Evolutionary conservation across 2,797 vertebrate genomes (phyloP).

Genomic region (Nannoperca obscura): DNA sequence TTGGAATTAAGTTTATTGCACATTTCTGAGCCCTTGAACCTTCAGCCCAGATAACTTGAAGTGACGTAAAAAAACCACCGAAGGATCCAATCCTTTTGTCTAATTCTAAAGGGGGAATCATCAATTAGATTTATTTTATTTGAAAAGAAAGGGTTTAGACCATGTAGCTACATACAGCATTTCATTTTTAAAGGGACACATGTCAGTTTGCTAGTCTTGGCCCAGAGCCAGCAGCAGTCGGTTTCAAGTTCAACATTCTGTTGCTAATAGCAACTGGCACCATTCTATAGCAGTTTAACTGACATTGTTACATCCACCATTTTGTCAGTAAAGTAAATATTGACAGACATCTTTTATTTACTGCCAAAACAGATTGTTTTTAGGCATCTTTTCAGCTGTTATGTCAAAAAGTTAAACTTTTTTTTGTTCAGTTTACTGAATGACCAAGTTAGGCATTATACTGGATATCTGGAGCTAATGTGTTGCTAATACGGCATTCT

Average conservation of each 20-base stretch:
- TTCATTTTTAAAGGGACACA: neutral
- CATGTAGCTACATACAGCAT: neutral
- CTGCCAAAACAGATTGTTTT: neutral
- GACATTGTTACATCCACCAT: neutral
- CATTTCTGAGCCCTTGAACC: slow-evolving; percentile 7
- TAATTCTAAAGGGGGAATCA: neutral
- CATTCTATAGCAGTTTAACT: neutral
- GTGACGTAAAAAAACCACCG: neutral
- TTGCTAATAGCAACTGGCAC: neutral
- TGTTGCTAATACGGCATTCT: neutral
- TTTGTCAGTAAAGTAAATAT: neutral
- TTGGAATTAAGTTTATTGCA: slow-evolving; percentile 12
- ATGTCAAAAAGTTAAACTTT: neutral
- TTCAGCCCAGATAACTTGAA: neutral
- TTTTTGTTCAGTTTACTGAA: neutral
- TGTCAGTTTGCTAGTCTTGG: neutral
- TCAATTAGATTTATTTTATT: neutral
- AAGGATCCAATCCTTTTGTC: neutral
- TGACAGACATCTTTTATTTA: neutral
- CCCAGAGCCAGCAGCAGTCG: neutral
- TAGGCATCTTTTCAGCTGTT: neutral
- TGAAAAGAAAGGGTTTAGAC: neutral
- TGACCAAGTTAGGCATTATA: neutral
- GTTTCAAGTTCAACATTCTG: neutral
- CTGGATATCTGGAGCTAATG: neutral